Base-by-base conservation (phyloP, 2,888 invertebrate species). In the Tenthredo amoena region DNA sequence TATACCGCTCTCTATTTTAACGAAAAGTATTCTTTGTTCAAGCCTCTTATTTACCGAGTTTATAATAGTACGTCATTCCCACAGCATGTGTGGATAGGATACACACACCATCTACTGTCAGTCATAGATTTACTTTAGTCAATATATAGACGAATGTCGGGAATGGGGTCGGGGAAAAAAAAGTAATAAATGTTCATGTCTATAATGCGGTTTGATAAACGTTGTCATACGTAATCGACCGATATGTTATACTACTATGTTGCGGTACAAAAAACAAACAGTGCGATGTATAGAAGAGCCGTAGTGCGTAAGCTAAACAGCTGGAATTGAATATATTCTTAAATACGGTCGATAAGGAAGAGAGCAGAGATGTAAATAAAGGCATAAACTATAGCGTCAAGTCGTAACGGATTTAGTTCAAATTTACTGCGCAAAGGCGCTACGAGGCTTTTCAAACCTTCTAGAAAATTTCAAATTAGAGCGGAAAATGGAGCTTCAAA, bases 41-140 rank as follows among this genome's bases (percentile, higher is more conserved):
- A 7, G n/a, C n/a, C n/a, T n/a, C n/a, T 65, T 65, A 65, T 31
- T 65, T 65, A 26, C 65, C n/a, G 65, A 65, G 12, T 68, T 68
- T 26, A 12, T 31, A 31, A 31, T 31, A 31, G 26, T 65, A 68
- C n/a, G n/a, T 55, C 55, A 55, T 55, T 55, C n/a, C n/a, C 55
- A n/a, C n/a, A 55, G n/a, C 7, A 55, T 55, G 55, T 55, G 18
- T 50, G n/a, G n/a, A n/a, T n/a, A 1, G 18, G 50, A 4, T 50
- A 50, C 50, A n/a, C 50, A 50, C 6, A 50, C 18, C n/a, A 55
- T 55, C 55, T n/a, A 55, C n/a, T 55, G 55, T 55, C 55, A 55
- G 55, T n/a, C 50, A 7, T 55, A n/a, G 18, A 10, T 55, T 55
- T 55, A 55, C 55, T 55, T 2, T 10, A n/a, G n/a, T 55, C 55